phyloP scores from a whole-genome alignment of 2,113 vertebrate species.

The Emberiza fucata region DNA sequence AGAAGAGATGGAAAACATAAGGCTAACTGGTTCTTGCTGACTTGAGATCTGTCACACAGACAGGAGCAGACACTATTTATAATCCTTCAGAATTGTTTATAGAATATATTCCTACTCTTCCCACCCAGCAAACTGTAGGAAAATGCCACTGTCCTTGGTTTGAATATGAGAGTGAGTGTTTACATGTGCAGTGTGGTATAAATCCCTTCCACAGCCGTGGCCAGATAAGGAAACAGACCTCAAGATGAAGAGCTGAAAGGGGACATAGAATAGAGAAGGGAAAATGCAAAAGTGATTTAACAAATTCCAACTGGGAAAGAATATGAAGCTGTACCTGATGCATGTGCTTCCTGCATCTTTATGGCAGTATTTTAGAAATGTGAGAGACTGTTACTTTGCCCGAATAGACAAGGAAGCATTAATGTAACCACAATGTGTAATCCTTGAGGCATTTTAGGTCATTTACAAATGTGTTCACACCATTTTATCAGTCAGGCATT shows the following conservation, averaged over 20 bases:
- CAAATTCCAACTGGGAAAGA: neutral
- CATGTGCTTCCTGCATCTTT: conserved; percentile 52
- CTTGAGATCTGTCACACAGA: neutral
- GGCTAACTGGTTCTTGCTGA: neutral
- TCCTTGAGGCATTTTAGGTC: conserved; percentile 52
- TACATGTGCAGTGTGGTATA: neutral
- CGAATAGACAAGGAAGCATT: conserved; percentile 28
- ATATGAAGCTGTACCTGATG: neutral
- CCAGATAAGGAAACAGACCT: neutral
- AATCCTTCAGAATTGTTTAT: neutral
- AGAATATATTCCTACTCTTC: neutral
- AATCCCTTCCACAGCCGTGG: neutral
- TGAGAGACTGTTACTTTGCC: conserved; percentile 30
- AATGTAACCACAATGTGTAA: conserved; percentile 21
- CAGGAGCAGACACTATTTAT: neutral
- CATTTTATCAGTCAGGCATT: conserved; percentile 50
- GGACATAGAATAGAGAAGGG: neutral
- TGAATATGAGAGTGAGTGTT: neutral
- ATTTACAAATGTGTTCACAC: conserved; percentile 42
- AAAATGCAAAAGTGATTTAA: conserved; percentile 21
- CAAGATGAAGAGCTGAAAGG: neutral
- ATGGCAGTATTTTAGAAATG: conserved; percentile 53
- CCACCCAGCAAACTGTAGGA: neutral
- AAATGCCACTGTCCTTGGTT: neutral
- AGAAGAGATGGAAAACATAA: neutral